Base-by-base conservation (phyloP, 2,797 vertebrate species). In the Sarcoramphus papa region DNA sequence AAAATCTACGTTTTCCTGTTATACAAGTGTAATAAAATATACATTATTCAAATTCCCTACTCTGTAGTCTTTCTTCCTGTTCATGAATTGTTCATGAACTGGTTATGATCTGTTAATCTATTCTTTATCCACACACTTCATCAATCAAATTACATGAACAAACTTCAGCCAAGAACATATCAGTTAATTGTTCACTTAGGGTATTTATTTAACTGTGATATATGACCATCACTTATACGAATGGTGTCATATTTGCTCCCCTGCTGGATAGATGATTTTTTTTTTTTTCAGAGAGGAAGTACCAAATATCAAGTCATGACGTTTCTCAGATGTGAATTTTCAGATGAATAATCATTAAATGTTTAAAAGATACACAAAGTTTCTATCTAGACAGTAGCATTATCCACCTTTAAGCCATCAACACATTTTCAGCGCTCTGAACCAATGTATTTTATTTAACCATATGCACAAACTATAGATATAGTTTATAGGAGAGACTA, bases 71-170 rank as follows among this genome's bases (percentile, higher is more conserved):
- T 81, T 91, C 43, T 88, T 95, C 41, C 77, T 57, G 35, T 85
- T 88, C 64, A 57, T 53, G 10, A 89, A 85, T 90, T 56, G 67
- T 88, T 92, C 74, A 76, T 74, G 40, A 95, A 83, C 60, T 88
- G 60, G 47, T 85, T 92, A 92, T 76, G 45, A 80, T 83, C 89
- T 86, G 62, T 83, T 94, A 94, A 95, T 91, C 82, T 83, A 33
- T 56, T 89, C 86, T 94, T 95, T 86, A 83, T 89, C 65, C 65
- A 83, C 67, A 68, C 57, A 91, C 37, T 88, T 97, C 30, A 89
- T 91, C 2, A 0, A 85, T 85, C 62, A 92, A 90, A 91, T 85
- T 62, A 45, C 27, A 51, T 18, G 8, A 91, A 85, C 40, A 81
- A 75, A 90, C 72, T 94, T 92, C 72, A 90, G 78, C 84, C 77